Conservation (phyloP, 1,140 invertebrate species). For the Drosophila lini region DNA sequence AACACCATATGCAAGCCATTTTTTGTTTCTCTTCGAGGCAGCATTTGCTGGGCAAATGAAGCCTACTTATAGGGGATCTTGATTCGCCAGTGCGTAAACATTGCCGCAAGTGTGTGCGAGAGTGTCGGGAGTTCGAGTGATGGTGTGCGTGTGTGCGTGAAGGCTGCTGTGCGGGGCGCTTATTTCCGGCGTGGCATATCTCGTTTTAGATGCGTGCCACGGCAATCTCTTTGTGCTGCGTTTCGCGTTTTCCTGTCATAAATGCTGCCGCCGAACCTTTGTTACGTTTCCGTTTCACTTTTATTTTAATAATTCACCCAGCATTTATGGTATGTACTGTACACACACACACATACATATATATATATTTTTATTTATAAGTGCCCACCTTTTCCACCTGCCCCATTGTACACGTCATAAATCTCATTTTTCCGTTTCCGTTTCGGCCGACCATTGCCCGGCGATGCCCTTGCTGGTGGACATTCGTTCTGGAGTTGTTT, state of each 20-base stretch:
- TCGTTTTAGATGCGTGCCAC: conserved; percentile 81
- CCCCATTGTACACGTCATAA: conserved; percentile 75
- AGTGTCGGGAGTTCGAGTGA: conserved; percentile 8
- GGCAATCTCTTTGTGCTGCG: conserved; percentile 77
- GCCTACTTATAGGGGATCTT: conserved; percentile 77
- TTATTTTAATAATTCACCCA: conserved; percentile 83
- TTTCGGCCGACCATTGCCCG: conserved; percentile 54
- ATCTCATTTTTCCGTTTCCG: conserved; percentile 82
- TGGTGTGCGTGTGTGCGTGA: conserved; percentile 26
- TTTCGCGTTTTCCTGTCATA: conserved; percentile 82
- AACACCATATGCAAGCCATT: not conserved
- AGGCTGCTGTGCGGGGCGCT: conserved; percentile 58
- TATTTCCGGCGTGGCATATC: conserved; percentile 81
- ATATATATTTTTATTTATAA: conserved; percentile 57
- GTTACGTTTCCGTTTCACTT: conserved; percentile 82
- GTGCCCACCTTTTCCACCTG: conserved; percentile 20
- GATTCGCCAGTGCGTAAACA: conserved; percentile 77
- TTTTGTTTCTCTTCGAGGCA: conserved; percentile 13
- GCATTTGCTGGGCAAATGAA: conserved; percentile 68
- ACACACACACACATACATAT: conserved; percentile 62
- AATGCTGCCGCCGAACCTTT: conserved; percentile 78
- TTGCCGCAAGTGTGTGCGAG: conserved; percentile 5
- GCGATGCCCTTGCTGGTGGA: conserved; percentile 16
- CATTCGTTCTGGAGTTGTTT: not conserved
- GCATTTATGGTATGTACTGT: conserved; percentile 72